A percentile compares a stretch with the other conserved stretches of the same genome.
These are phyloP conservation scores for Charaxes varanes DNA, from an alignment of 1,140 invertebrate genomes.

Conservation along the genomic window DNA sequence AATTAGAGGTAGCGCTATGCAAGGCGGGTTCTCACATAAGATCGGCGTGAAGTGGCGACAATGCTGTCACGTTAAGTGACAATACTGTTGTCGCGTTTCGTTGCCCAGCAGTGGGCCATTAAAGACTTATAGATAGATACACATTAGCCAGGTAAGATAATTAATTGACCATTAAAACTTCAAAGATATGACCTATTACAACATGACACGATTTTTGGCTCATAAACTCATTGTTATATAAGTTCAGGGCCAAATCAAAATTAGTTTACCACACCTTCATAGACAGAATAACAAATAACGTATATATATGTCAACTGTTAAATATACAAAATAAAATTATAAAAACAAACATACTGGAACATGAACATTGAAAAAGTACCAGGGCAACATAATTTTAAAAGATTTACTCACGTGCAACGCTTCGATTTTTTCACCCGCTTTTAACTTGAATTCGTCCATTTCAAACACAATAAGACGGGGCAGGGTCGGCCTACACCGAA, in stretches of 20 bases:
- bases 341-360: background rate
- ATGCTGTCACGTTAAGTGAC: no score
- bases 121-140: no score
- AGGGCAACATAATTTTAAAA: background rate
- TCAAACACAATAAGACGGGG: conserved; percentile 29
- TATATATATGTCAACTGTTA: no score
- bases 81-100: no score
- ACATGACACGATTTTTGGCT: no score
- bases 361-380: background rate
- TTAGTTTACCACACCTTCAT: conserved; percentile 1
- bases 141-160: no score
- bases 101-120: no score
- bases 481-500: conserved; percentile 34
- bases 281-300: conserved; percentile 3
- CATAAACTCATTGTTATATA: conserved; percentile 39
- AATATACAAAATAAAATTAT: conserved; percentile 1
- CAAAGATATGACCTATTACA: no score
- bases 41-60: no score
- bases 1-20: no score
- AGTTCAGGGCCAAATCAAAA: conserved; percentile 36
- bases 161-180: no score
- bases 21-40: no score
- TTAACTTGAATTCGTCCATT: conserved; percentile 61
- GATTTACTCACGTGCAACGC: conserved; percentile 53
- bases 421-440: conserved; percentile 57